These are phyloP conservation scores for Biston stratarius DNA, from an alignment of 2,888 invertebrate species.

Conservation along the genomic window DNA sequence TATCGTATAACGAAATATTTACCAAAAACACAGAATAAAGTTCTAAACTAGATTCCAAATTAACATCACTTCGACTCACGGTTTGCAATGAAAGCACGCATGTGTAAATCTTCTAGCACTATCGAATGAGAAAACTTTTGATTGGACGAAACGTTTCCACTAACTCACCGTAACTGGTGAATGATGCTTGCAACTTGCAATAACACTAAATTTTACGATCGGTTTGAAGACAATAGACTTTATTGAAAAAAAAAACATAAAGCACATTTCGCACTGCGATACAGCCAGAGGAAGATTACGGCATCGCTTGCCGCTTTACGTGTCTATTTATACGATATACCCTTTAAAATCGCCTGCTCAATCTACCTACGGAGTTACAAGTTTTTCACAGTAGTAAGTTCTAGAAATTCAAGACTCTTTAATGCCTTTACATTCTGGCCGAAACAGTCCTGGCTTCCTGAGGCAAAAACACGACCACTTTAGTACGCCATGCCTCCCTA, in stretches of 20 bases:
- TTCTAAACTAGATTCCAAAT: conserved; percentile 59
- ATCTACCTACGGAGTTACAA: conserved; percentile 63
- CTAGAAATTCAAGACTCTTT: background rate
- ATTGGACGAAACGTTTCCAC: conserved; percentile 57
- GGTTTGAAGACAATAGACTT: conserved; percentile 48
- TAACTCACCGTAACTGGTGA: conserved; percentile 79
- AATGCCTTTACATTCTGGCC: too few species aligned
- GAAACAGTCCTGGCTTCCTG: too few species aligned
- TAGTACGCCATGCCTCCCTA: too few species aligned
- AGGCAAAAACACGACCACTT: too few species aligned
- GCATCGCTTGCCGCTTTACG: conserved; percentile 82
- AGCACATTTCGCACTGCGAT: conserved; percentile 77
- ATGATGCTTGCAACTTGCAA: conserved; percentile 76
- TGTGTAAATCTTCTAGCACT: conserved; percentile 79
- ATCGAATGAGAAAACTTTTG: conserved; percentile 53
- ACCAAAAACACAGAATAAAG: conserved; percentile 67
- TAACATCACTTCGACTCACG: conserved; percentile 77
- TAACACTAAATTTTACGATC: conserved; percentile 56
- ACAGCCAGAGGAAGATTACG: conserved; percentile 69
- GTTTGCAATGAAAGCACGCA: conserved; percentile 83
- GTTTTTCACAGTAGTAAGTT: background rate
- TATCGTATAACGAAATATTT: conserved; percentile 14
- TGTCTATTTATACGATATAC: conserved; percentile 64
- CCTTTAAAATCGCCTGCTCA: conserved; percentile 66
- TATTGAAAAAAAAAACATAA: conserved; percentile 51